phyloP scores from a whole-genome alignment of 1,140 invertebrate species.

The Anagrus nilaparvatae region DNA sequence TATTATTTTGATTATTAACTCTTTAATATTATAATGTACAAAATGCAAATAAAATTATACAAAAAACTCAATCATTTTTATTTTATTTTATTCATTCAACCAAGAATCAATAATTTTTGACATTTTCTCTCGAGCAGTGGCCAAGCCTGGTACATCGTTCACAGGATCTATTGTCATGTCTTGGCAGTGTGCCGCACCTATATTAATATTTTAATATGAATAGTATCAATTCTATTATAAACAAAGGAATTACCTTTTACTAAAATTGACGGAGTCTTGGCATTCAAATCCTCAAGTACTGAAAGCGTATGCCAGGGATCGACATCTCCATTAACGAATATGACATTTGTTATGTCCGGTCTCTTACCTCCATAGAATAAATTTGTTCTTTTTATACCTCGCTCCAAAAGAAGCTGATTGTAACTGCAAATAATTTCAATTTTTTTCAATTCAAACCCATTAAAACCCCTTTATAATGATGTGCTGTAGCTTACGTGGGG shows the following conservation, averaged over 20 bases:
- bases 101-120: conserved; percentile 38
- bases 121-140: conserved; percentile 46
- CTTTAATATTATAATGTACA: too few species aligned
- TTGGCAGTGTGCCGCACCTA: conserved; percentile 63
- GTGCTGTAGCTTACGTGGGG: too few species aligned
- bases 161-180: conserved; percentile 51
- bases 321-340: conserved; percentile 52
- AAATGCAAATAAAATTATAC: too few species aligned
- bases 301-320: conserved; percentile 59
- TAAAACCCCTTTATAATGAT: too few species aligned
- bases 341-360: conserved; percentile 48
- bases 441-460: too few species aligned
- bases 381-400: conserved; percentile 48
- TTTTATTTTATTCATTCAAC: conserved; percentile 1
- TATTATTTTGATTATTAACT: too few species aligned
- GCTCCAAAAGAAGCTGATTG: conserved; percentile 36
- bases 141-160: conserved; percentile 48
- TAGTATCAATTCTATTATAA: conserved; percentile 14
- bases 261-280: conserved; percentile 43
- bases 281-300: conserved; percentile 42
- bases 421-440: conserved; percentile 44
- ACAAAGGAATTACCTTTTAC: conserved; percentile 31
- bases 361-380: conserved; percentile 46
- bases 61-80: too few species aligned
- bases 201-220: conserved; percentile 11